Conservation (phyloP, 2,113 vertebrate genomes). For the Sinosuthora webbiana region DNA sequence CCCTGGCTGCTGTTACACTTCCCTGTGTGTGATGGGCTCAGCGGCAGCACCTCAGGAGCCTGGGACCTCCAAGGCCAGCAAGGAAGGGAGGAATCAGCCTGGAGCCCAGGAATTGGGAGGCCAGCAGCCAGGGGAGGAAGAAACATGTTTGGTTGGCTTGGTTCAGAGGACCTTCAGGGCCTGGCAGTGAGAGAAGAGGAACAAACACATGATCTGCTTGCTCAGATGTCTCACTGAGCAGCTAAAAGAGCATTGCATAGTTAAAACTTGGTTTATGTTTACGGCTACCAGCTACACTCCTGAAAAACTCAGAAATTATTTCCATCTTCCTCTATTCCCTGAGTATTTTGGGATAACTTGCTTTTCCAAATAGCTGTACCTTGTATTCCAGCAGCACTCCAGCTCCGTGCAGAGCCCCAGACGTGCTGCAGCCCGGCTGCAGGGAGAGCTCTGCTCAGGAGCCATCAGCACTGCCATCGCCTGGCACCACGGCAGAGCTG, state of each 20-base stretch:
- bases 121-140: background rate
- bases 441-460: background rate
- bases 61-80: background rate
- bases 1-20: background rate
- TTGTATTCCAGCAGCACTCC: background rate
- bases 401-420: background rate
- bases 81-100: background rate
- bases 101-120: background rate
- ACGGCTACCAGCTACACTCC: accelerated
- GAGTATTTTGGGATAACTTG: background rate
- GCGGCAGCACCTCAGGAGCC: accelerated
- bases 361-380: background rate
- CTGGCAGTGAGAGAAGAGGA: background rate
- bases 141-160: background rate
- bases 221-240: background rate
- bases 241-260: background rate
- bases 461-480: slow-evolving; percentile 43
- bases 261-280: background rate
- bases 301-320: background rate
- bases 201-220: background rate
- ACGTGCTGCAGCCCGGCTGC: background rate
- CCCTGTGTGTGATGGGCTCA: background rate
- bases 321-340: background rate
- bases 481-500: background rate
- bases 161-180: background rate